Conservation (phyloP, 1,140 invertebrate genomes). For the Drosophila busckii region DNA sequence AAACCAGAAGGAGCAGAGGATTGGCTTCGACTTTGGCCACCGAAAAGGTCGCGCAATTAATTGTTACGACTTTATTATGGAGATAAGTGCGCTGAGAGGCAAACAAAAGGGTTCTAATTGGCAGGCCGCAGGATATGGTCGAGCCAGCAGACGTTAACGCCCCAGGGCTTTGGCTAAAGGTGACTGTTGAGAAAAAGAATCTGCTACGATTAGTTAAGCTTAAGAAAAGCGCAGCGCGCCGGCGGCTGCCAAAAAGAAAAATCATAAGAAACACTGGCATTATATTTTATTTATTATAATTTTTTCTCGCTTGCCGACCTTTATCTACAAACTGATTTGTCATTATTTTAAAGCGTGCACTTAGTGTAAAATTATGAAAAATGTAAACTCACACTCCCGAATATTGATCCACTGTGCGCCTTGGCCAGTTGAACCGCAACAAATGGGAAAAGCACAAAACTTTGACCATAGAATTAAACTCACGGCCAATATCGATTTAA, state of each 20-base stretch:
- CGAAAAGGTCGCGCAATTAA: conserved; percentile 73
- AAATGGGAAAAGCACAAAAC: conserved; percentile 42
- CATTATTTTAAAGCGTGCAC: conserved; percentile 72
- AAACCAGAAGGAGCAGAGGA: conserved; percentile 27
- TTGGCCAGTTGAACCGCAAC: conserved; percentile 37
- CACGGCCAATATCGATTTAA: conserved; percentile 73
- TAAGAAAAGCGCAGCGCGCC: conserved; percentile 16
- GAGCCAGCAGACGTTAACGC: conserved; percentile 59
- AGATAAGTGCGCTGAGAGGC: conserved; percentile 61
- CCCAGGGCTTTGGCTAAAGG: conserved; percentile 37
- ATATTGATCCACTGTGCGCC: conserved; percentile 18
- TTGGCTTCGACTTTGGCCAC: conserved; percentile 6
- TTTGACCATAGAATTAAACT: conserved; percentile 57
- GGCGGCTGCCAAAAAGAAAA: conserved; percentile 45
- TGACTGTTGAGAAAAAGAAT: conserved; percentile 67
- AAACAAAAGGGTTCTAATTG: conserved; percentile 78
- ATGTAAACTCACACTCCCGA: conserved; percentile 35
- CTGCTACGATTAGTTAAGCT: conserved; percentile 78
- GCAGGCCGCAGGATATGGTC: conserved; percentile 62
- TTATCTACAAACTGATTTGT: conserved; percentile 78
- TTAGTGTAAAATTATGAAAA: conserved; percentile 47
- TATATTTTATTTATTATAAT: conserved; percentile 36
- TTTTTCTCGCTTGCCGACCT: conserved; percentile 19
- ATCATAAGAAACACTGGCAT: conserved; percentile 36
- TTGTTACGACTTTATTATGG: conserved; percentile 79